Base-by-base conservation (phyloP, 2,797 vertebrate genomes). In the Thripadectes ignobilis region DNA sequence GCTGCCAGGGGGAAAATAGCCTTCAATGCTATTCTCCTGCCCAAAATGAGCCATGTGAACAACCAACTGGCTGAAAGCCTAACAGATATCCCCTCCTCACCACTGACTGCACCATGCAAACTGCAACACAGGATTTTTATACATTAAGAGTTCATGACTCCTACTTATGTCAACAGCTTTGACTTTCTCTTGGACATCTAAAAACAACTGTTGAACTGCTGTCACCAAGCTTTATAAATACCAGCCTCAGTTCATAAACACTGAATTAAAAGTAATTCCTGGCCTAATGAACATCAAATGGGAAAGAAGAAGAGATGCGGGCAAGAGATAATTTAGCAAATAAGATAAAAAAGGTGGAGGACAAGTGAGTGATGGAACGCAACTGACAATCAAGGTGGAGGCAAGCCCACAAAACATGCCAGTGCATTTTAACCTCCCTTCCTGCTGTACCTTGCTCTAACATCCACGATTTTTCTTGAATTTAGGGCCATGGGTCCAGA, bases 161-260 rank as follows among this genome's bases (percentile, higher is more conserved):
- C 66, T 78, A 41, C 85, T 93, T 48, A 59, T 11, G 73, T 84
- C 91, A 92, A 92, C 73, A 86, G 91, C 51, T 88, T 59, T 93
- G 73, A 91, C 69, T 95, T 95, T 88, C 48, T 82, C 80, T 79
- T 46, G 76, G 82, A 92, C 73, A 69, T 82, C 55, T 75, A 79
- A 86, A 71, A 94, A 84, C 85, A 93, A 91, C 79, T 80, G 85
- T 52, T 0, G 1, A 93, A 82, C 55, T 87, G 67, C 78, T 94
- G 92, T 85, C 82, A 95, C 43, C 55, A 62, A 59, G 43, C 43
- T 73, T 95, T 96, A 91, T 84, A 85, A 89, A 93, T 84, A 93
- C 58, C 79, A 92, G 87, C 9, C 1, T 18, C 66, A 84, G 79
- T 38, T 92, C 87, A 85, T 92, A 94, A 92, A 76, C 41, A 72